Conservation (phyloP, 2,113 vertebrate genomes). For the Takifugu bimaculatus region DNA sequence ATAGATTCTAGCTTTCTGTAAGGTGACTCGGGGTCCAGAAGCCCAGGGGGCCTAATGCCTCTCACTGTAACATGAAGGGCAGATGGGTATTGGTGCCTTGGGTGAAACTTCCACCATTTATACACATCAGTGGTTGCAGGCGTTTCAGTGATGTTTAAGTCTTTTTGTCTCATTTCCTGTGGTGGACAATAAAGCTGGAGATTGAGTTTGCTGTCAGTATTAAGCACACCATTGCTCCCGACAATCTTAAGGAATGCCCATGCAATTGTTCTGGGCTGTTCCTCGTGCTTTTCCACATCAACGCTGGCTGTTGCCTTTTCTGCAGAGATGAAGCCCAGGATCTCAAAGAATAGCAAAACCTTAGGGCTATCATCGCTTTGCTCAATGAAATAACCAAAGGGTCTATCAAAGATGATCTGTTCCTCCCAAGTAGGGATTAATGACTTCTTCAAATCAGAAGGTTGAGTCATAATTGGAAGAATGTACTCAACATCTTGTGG, state of each 20-base stretch:
- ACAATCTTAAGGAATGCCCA: slow-evolving; percentile 98
- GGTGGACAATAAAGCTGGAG: slow-evolving; percentile 88
- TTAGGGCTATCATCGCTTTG: slow-evolving; percentile 75
- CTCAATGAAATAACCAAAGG: slow-evolving; percentile 85
- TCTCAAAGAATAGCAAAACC: slow-evolving; percentile 91
- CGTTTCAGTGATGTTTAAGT: too few relatives aligned
- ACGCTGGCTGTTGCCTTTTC: slow-evolving; percentile 78
- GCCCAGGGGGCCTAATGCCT: slow-evolving; percentile 87
- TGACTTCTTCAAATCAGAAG: slow-evolving; percentile 88
- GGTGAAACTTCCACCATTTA: slow-evolving; percentile 89
- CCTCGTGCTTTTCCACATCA: slow-evolving; percentile 73
- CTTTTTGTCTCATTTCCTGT: slow-evolving; percentile 66
- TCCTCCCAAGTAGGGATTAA: slow-evolving; percentile 92
- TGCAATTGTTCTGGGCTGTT: slow-evolving; percentile 86
- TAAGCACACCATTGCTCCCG: slow-evolving; percentile 87
- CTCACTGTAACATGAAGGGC: slow-evolving; percentile 91
- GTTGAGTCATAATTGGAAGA: slow-evolving; percentile 89
- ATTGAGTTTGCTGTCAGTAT: slow-evolving; percentile 86
- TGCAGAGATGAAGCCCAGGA: slow-evolving; percentile 87
- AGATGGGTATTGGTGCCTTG: slow-evolving; percentile 85
- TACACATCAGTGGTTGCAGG: slow-evolving; percentile 79
- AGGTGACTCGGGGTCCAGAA: slow-evolving; percentile 71
- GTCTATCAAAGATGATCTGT: slow-evolving; percentile 92
- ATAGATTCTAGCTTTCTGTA: slow-evolving; percentile 72
- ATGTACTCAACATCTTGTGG: slow-evolving; percentile 80